Conservation (phyloP, 1,140 invertebrate genomes). For the Portunus trituberculatus region DNA sequence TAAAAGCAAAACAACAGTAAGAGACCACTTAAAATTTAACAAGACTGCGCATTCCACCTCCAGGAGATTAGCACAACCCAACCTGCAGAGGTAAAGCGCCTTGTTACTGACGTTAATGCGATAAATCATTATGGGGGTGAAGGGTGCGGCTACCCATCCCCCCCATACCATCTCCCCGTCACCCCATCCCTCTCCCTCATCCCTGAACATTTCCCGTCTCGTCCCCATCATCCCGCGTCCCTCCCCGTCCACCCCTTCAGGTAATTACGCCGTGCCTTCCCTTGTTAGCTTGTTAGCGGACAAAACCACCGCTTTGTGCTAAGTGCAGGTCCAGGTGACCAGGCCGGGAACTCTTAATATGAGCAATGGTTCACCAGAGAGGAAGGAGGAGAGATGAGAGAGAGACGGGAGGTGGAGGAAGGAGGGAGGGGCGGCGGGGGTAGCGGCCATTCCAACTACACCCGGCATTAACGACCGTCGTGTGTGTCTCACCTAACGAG, state of each 20-base stretch:
- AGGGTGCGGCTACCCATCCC: conserved; percentile 7
- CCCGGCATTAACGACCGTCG: conserved; percentile 41
- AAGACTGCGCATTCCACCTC: neutral
- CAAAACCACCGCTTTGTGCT: conserved; percentile 60
- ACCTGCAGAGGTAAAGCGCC: neutral
- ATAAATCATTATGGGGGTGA: conserved; percentile 4
- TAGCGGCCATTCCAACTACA: conserved; percentile 45
- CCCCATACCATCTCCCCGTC: neutral
- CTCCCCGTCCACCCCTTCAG: neutral
- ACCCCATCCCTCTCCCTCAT: neutral
- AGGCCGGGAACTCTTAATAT: neutral
- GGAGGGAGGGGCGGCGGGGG: neutral
- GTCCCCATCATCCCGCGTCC: neutral
- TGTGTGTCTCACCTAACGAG: conserved; percentile 54
- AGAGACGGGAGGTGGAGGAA: neutral
- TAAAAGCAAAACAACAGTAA: conserved; percentile 15
- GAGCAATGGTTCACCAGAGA: neutral
- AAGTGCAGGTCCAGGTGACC: neutral
- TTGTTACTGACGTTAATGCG: conserved; percentile 3
- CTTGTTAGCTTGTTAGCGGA: conserved; percentile 64
- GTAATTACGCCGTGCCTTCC: conserved; percentile 56
- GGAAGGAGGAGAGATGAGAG: neutral
- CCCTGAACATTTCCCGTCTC: neutral
- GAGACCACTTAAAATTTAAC: conserved; percentile 1
- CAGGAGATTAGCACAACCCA: neutral